Base-by-base conservation (phyloP, 2,797 vertebrate genomes). In the Scolopax bukidnonensis region DNA sequence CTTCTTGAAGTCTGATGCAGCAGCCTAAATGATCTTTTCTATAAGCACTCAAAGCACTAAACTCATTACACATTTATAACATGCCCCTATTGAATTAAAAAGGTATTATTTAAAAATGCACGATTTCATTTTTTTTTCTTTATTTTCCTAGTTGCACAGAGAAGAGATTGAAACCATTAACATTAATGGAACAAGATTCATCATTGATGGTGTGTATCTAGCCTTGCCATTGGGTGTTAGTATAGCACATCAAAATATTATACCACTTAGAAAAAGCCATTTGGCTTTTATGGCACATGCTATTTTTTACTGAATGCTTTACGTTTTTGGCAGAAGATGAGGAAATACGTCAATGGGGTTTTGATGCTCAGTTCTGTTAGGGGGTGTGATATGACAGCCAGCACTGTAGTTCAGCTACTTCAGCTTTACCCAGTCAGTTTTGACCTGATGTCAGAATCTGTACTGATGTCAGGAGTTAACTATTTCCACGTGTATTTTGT, bases 131-230 rank as follows among this genome's bases (percentile, higher is more conserved):
- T 95, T 82, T 96, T 43, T 64, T 43, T 13, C 28, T 96, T 90
- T 97, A 63, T 81, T 95, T 87, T 96, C 93, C 81, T 96, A 99
- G 99, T 91, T 99, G 92, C 98, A 97, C 59, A 99, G 98, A 97
- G 98, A 98, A 92, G 97, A 98, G 91, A 99, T 99, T 89, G 99
- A 99, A 95, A 99, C 98, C 4, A 91, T 99, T 93, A 99, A 99
- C 59, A 96, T 99, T 21, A 97, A 98, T 8, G 99, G 99, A 94
- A 99, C 99, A 60, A 98, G 97, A 90, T 98, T 98, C 16, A 96
- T 99, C 94, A 98, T 99, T 40, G 98, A 98, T 14, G 99, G 99
- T 99, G 97, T 65, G 97, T 92, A 45, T 81, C 63, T 64, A 40
- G 68, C 21, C 32, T 36, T 73, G 82, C 38, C 9, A 8, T 0